phyloP scores from a whole-genome alignment of 2,888 invertebrate species.

The Watsonalla binaria region DNA sequence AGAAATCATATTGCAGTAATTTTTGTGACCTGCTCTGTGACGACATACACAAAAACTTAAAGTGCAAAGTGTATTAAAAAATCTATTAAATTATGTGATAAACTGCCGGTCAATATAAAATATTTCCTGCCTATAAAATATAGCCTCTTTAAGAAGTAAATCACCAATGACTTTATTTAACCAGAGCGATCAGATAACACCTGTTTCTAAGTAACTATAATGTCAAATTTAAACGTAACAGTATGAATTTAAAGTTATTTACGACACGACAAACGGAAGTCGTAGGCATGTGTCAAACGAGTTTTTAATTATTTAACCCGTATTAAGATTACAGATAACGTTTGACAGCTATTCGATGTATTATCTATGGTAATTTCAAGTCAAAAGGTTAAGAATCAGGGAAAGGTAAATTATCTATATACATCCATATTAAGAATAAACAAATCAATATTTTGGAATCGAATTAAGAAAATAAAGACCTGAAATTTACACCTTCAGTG shows the following conservation, averaged over 20 bases:
- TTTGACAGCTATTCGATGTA: background rate
- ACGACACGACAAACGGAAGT: constrained; percentile 1
- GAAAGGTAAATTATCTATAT: background rate
- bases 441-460: too few species aligned
- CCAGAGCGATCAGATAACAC: background rate
- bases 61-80: too few species aligned
- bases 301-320: background rate
- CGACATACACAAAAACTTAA: too few species aligned
- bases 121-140: background rate
- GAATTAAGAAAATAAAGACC: too few species aligned
- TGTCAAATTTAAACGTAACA: constrained; percentile 1
- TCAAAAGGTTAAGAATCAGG: background rate
- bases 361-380: background rate
- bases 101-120: background rate
- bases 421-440: too few species aligned
- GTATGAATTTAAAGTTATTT: background rate
- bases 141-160: background rate
- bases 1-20: too few species aligned
- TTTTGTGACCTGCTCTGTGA: too few species aligned
- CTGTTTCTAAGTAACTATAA: background rate
- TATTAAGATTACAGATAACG: background rate
- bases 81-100: too few species aligned
- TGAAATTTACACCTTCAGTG: too few species aligned
- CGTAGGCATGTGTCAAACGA: background rate
- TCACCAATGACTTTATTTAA: background rate